Evolutionary conservation across 2,113 vertebrate species (phyloP).

Genomic region (Neogale vison): DNA sequence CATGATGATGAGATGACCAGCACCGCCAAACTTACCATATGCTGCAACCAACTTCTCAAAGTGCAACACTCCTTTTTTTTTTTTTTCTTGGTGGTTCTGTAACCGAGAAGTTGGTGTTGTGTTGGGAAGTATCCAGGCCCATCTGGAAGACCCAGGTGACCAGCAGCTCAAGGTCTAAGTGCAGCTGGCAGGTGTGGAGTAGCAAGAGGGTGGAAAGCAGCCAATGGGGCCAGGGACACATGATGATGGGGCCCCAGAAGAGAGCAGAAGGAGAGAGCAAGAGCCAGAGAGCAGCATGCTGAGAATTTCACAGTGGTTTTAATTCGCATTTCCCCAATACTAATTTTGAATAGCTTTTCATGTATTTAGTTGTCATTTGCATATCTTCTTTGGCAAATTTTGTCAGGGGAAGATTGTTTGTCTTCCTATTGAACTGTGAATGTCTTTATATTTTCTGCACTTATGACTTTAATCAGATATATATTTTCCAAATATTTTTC

Average conservation of each 20-base stretch:
- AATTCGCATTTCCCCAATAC: neutral
- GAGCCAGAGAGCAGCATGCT: fast-evolving
- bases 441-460: neutral
- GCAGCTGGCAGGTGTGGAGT: slow-evolving; percentile 92
- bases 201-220: neutral
- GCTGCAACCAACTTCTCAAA: slow-evolving; percentile 91
- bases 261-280: fast-evolving
- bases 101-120: slow-evolving; percentile 87
- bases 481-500: neutral
- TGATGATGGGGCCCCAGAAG: fast-evolving
- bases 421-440: neutral
- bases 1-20: slow-evolving; percentile 95
- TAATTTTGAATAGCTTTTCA: neutral
- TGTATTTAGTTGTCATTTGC: neutral
- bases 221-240: neutral
- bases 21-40: slow-evolving; percentile 89
- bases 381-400: neutral
- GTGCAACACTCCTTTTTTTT: slow-evolving; percentile 75
- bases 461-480: neutral
- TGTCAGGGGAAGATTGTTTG: neutral
- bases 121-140: slow-evolving; percentile 73
- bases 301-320: neutral
- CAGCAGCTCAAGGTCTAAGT: slow-evolving; percentile 89
- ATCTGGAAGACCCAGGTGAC: slow-evolving; percentile 93
- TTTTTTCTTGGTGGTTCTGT: slow-evolving; percentile 78